These are phyloP conservation scores for Egretta garzetta DNA, from an alignment of 2,113 vertebrate species.

Conservation along the genomic window DNA sequence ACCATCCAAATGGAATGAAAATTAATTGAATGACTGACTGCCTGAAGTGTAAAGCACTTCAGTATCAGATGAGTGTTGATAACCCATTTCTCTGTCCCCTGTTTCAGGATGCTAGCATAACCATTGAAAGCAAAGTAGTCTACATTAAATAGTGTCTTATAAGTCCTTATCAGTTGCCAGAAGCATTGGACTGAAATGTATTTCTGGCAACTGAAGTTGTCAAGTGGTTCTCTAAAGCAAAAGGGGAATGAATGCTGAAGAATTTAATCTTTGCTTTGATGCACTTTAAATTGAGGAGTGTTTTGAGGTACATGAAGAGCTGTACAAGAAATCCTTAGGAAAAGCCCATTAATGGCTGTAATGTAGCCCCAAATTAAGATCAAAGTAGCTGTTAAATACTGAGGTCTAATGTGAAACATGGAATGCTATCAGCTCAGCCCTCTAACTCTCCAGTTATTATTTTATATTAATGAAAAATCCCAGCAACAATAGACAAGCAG, in stretches of 20 bases:
- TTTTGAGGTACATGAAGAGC: neutral
- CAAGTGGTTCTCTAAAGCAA: neutral
- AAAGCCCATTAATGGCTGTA: neutral
- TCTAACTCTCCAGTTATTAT: neutral
- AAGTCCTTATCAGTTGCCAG: neutral
- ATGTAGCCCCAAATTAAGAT: neutral
- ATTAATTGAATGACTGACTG: neutral
- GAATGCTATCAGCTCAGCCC: neutral
- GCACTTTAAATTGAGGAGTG: neutral
- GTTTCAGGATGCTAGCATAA: neutral
- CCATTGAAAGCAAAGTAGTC: neutral
- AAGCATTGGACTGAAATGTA: neutral
- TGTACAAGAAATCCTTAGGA: neutral
- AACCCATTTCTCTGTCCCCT: neutral
- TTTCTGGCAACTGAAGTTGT: neutral
- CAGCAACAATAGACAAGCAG: neutral
- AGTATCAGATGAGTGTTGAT: neutral
- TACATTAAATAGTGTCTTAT: neutral
- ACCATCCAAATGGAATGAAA: neutral
- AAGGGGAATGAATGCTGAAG: neutral
- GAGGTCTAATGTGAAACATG: neutral
- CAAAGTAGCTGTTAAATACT: neutral
- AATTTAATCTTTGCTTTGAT: neutral
- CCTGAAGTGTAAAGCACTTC: neutral
- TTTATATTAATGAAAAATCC: neutral